Evolutionary conservation across 2,797 vertebrate genomes (phyloP).

Genomic region (Lindbergichthys nudifrons): DNA sequence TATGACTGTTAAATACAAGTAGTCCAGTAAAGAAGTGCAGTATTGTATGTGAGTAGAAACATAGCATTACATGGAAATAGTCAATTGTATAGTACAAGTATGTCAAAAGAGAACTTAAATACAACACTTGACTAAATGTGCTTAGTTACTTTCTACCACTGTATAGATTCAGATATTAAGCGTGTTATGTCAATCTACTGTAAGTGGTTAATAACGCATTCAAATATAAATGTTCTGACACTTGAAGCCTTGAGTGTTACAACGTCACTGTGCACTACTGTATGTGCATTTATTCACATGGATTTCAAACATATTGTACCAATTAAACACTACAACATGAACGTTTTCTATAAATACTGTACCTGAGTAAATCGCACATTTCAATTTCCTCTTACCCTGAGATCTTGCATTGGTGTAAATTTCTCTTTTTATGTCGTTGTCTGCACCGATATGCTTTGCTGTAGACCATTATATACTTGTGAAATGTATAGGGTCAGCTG

Average conservation of each 20-base stretch:
- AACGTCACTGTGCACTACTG: not conserved
- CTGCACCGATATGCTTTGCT: not conserved
- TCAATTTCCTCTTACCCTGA: not conserved
- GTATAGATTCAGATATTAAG: too few relatives aligned
- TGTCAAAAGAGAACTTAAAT: too few relatives aligned
- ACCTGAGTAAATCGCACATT: slow-evolving; percentile 1
- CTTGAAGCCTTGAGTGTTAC: not conserved
- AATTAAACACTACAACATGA: not conserved
- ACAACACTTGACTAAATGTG: too few relatives aligned
- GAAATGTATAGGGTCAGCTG: slow-evolving; percentile 16
- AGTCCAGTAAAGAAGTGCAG: too few relatives aligned
- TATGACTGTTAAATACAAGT: too few relatives aligned
- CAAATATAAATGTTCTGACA: too few relatives aligned
- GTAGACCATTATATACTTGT: slow-evolving; percentile 4
- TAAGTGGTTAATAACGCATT: too few relatives aligned
- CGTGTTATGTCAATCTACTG: too few relatives aligned
- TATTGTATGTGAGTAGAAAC: too few relatives aligned
- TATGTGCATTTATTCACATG: not conserved
- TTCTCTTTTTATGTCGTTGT: not conserved
- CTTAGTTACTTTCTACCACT: too few relatives aligned
- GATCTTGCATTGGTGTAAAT: slow-evolving; percentile 2
- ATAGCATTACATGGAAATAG: too few relatives aligned
- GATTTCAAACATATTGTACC: not conserved
- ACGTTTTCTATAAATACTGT: not conserved
- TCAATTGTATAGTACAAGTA: too few relatives aligned